phyloP scores from a whole-genome alignment of 2,888 invertebrate genomes.

The Perizoma affinitatum region DNA sequence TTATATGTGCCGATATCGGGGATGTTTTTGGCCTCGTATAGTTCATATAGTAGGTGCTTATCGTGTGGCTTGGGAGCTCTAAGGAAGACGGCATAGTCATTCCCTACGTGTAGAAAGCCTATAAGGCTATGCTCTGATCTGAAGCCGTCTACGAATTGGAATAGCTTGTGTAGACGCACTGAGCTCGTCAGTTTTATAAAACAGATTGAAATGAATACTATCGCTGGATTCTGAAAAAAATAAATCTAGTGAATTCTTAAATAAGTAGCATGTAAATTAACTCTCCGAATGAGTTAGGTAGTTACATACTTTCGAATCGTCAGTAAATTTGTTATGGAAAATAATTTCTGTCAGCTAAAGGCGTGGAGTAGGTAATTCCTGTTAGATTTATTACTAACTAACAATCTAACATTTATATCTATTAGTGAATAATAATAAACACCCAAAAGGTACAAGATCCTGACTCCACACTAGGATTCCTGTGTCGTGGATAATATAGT shows the following conservation, averaged over 20 bases:
- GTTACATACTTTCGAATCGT: no score
- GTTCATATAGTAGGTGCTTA: slow-evolving; percentile 62
- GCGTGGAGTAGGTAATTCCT: no score
- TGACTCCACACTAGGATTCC: no score
- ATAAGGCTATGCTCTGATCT: slow-evolving; percentile 60
- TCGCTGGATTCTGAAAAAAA: slow-evolving; percentile 45
- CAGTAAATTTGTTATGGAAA: no score
- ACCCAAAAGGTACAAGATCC: no score
- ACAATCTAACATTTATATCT: no score
- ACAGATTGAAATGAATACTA: slow-evolving; percentile 34
- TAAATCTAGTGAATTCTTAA: not conserved
- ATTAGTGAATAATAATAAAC: no score
- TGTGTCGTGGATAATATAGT: no score
- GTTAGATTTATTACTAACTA: no score
- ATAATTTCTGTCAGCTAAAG: no score
- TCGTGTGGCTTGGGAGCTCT: slow-evolving; percentile 63
- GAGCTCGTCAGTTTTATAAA: slow-evolving; percentile 40
- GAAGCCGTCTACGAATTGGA: slow-evolving; percentile 68
- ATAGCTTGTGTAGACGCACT: slow-evolving; percentile 67
- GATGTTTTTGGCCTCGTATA: slow-evolving; percentile 66
- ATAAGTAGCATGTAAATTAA: no score
- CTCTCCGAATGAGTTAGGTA: no score
- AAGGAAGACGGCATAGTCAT: slow-evolving; percentile 67
- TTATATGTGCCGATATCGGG: slow-evolving; percentile 50
- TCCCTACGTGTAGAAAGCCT: slow-evolving; percentile 69